Conservation (phyloP, 2,888 invertebrate species). For the Euspilapteryx auroguttella region DNA sequence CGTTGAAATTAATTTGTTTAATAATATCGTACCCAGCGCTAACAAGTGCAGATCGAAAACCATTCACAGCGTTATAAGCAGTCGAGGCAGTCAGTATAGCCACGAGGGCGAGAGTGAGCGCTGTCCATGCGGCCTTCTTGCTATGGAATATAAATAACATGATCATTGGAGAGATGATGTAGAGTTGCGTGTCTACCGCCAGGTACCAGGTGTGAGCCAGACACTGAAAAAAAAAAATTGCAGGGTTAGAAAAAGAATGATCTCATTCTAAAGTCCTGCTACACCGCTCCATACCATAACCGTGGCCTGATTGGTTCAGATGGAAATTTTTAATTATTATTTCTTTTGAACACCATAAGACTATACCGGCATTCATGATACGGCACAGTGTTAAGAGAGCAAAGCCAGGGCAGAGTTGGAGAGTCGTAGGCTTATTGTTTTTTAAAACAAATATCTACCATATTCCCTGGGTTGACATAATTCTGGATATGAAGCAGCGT, state of each 20-base stretch:
- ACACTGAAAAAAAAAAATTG: slow-evolving; percentile 10
- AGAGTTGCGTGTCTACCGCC: slow-evolving; percentile 16
- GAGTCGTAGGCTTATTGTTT: no score
- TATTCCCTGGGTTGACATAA: slow-evolving; percentile 17
- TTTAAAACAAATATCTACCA: no score
- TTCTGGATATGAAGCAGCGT: slow-evolving; percentile 30
- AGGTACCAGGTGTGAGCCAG: slow-evolving; percentile 12
- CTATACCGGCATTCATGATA: no score
- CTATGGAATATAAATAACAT: slow-evolving; percentile 14
- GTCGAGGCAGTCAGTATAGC: slow-evolving; percentile 10
- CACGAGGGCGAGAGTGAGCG: slow-evolving; percentile 14
- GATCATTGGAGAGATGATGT: slow-evolving; percentile 15
- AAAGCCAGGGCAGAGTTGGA: no score
- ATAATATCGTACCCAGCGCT: slow-evolving; percentile 2
- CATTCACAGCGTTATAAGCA: not conserved
- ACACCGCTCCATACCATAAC: no score
- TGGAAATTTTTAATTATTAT: no score
- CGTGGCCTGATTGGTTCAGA: no score
- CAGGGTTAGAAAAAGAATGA: no score
- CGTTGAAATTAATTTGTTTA: no score
- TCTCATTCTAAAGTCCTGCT: no score
- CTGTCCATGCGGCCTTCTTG: slow-evolving; percentile 17
- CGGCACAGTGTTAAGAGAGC: no score
- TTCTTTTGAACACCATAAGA: no score
- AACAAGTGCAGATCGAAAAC: slow-evolving; percentile 1